Evolutionary conservation across 2,888 invertebrate genomes (phyloP).

Genomic region (Ctena decussata): DNA sequence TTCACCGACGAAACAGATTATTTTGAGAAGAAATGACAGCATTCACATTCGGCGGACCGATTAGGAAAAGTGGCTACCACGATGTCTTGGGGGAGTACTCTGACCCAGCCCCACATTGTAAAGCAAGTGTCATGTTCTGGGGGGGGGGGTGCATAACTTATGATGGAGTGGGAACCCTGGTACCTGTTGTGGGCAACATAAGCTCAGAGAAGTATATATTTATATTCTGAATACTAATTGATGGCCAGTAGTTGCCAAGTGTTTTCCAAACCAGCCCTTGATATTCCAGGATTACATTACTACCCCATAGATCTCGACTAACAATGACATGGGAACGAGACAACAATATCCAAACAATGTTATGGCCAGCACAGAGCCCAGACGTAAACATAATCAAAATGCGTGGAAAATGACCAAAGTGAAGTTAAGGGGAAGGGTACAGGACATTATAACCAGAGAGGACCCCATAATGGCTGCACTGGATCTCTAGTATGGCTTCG

Average conservation of each 20-base stretch:
- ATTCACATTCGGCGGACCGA: too few relatives aligned
- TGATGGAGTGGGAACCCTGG: background rate
- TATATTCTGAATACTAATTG: background rate
- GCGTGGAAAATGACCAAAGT: background rate
- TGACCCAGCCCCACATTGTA: background rate
- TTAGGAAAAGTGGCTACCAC: background rate
- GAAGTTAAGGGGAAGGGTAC: background rate
- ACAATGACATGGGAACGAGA: background rate
- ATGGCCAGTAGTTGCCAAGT: background rate
- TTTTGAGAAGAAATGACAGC: too few relatives aligned
- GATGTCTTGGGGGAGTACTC: background rate
- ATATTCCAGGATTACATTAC: background rate
- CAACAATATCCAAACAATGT: conserved; percentile 8
- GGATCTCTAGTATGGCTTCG: background rate
- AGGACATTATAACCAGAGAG: background rate
- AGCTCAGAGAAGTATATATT: background rate
- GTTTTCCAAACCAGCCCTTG: background rate
- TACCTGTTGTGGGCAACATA: background rate
- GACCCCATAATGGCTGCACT: background rate
- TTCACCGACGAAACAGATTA: too few relatives aligned
- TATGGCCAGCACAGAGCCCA: background rate
- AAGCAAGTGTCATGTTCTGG: background rate
- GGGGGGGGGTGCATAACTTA: background rate
- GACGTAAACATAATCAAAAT: background rate
- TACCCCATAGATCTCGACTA: background rate